These are phyloP conservation scores for Alca torda DNA, from an alignment of 2,797 vertebrate genomes.

Conservation along the genomic window DNA sequence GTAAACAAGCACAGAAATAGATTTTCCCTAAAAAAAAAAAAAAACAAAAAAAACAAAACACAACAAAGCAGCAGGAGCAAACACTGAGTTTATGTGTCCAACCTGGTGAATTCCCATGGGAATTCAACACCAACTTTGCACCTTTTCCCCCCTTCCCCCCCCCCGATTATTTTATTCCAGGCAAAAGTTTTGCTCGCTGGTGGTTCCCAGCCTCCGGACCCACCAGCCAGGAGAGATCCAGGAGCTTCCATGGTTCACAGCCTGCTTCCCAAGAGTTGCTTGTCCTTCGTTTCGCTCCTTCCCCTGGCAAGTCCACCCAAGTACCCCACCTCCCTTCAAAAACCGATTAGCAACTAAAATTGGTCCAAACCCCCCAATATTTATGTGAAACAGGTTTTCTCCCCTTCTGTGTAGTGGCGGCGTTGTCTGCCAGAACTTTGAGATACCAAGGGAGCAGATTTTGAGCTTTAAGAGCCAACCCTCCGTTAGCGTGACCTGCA, in stretches of 20 bases:
- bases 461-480: neutral
- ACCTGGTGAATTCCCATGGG: neutral
- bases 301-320: too few species aligned
- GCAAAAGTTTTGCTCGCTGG: neutral
- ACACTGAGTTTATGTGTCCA: neutral
- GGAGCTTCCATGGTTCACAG: too few species aligned
- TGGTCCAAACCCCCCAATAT: neutral
- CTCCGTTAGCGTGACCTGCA: neutral
- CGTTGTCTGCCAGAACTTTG: neutral
- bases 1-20: neutral
- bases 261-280: too few species aligned
- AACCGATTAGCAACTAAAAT: neutral
- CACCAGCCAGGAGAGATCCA: too few species aligned
- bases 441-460: neutral
- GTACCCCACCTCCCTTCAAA: too few species aligned
- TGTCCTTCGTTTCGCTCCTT: too few species aligned
- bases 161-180: neutral
- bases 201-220: too few species aligned
- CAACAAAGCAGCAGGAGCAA: neutral
- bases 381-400: neutral
- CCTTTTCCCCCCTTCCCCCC: neutral
- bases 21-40: neutral
- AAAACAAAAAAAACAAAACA: neutral
- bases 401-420: neutral
- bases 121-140: neutral